A percentile compares a stretch with the other conserved stretches of the same genome.
Evolutionary conservation across 2,888 invertebrate species (phyloP).

Genomic region (Caenorhabditis sinica): DNA sequence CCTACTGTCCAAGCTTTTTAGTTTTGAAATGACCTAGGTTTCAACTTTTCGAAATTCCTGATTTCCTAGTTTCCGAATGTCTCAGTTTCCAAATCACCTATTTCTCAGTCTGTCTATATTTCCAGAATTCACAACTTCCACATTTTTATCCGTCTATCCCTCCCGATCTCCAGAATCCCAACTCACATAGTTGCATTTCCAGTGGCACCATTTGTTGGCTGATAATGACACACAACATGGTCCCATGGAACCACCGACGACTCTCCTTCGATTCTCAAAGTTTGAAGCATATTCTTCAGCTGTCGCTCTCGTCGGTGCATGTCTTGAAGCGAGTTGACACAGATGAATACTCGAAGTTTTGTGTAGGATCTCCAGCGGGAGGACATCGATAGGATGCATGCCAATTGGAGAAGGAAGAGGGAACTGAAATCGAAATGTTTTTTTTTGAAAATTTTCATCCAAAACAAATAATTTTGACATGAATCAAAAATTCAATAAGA

Average conservation of each 20-base stretch:
- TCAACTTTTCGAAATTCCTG: too few relatives aligned
- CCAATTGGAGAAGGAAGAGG: slow-evolving; percentile 96
- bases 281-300: slow-evolving; percentile 87
- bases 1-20: too few relatives aligned
- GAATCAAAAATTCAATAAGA: too few relatives aligned
- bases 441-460: not conserved
- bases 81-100: too few relatives aligned
- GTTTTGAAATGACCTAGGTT: too few relatives aligned
- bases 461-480: too few relatives aligned
- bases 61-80: too few relatives aligned
- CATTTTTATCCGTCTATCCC: too few relatives aligned
- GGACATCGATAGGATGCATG: slow-evolving; percentile 89
- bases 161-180: not conserved
- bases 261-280: slow-evolving; percentile 92
- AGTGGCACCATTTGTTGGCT: slow-evolving; percentile 36
- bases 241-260: slow-evolving; percentile 87
- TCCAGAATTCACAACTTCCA: not conserved
- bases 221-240: slow-evolving; percentile 84
- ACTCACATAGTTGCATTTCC: slow-evolving; percentile 54
- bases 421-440: slow-evolving; percentile 85
- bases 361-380: slow-evolving; percentile 91
- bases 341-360: slow-evolving; percentile 90
- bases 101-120: too few relatives aligned
- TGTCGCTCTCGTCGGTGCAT: slow-evolving; percentile 83
- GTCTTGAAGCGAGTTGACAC: slow-evolving; percentile 86